Evolutionary conservation across 2,888 invertebrate species (phyloP).

Genomic region (Drosophila mercatorum): DNA sequence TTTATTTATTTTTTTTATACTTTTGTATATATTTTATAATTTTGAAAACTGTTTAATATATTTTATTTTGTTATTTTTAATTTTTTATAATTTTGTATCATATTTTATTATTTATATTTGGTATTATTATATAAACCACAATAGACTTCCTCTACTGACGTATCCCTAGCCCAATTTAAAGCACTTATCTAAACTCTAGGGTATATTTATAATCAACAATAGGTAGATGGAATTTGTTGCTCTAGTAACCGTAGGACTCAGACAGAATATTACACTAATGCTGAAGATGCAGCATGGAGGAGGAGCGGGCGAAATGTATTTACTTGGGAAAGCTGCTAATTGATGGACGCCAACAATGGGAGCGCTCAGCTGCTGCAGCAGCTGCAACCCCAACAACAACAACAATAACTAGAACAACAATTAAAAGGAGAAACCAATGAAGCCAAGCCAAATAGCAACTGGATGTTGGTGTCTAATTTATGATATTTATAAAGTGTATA

Average conservation of each 20-base stretch:
- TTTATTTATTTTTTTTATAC: no score
- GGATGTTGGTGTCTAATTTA: slow-evolving; percentile 27
- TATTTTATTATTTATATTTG: no score
- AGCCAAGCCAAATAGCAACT: slow-evolving; percentile 21
- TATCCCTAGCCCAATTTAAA: no score
- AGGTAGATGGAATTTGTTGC: background rate
- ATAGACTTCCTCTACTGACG: no score
- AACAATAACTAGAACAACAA: slow-evolving; percentile 9
- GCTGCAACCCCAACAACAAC: slow-evolving; percentile 3
- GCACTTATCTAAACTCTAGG: background rate
- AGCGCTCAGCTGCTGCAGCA: slow-evolving; percentile 16
- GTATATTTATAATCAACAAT: background rate
- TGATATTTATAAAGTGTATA: slow-evolving; percentile 20
- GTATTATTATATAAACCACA: no score
- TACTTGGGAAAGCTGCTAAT: slow-evolving; percentile 35
- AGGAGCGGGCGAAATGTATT: background rate
- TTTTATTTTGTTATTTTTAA: no score
- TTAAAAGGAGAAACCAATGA: background rate
- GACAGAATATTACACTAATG: slow-evolving; percentile 13
- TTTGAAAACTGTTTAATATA: no score
- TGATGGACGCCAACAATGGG: slow-evolving; percentile 29
- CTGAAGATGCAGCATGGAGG: background rate
- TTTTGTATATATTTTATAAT: no score
- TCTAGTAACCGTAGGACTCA: background rate
- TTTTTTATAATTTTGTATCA: no score